A percentile compares a stretch with the other conserved stretches of the same genome.
Conservation (phyloP, 1,140 invertebrate genomes). For the Drosophila sp. region DNA sequence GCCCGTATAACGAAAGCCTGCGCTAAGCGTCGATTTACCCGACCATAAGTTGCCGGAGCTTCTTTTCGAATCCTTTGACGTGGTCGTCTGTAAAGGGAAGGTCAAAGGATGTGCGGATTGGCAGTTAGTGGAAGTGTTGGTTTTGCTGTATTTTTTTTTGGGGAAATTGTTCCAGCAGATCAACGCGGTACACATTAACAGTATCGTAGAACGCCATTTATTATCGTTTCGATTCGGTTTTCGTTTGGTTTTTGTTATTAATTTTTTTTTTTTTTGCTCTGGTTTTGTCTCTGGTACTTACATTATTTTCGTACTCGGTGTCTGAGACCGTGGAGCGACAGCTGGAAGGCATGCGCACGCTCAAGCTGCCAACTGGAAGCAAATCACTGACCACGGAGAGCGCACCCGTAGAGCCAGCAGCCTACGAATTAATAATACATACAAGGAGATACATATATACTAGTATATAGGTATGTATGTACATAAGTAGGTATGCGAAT, state of each 20-base stretch:
- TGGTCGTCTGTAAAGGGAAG: slow-evolving; percentile 67
- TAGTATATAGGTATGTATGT: slow-evolving; percentile 20
- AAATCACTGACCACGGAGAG: slow-evolving; percentile 82
- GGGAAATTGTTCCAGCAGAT: not conserved
- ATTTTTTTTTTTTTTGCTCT: not conserved
- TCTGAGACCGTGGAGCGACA: slow-evolving; percentile 96
- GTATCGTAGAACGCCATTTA: not conserved
- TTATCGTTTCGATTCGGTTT: not conserved
- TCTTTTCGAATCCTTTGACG: slow-evolving; percentile 86
- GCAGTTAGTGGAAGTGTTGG: too few species aligned
- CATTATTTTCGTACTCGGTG: slow-evolving; percentile 94
- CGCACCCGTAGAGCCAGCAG: slow-evolving; percentile 85
- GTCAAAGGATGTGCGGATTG: too few species aligned
- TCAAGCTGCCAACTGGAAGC: slow-evolving; percentile 66
- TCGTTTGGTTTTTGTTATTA: not conserved
- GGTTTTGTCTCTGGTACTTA: slow-evolving; percentile 84
- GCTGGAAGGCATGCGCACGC: slow-evolving; percentile 84
- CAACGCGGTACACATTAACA: not conserved
- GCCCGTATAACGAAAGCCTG: slow-evolving; percentile 94
- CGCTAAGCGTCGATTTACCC: slow-evolving; percentile 94
- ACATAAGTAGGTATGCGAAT: slow-evolving; percentile 15
- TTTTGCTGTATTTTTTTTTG: not conserved
- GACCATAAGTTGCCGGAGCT: slow-evolving; percentile 94
- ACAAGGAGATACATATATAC: slow-evolving; percentile 38
- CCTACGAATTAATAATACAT: slow-evolving; percentile 83